Evolutionary conservation across 1,140 invertebrate species (phyloP), one percentile per base, ranked within the genome.

Genomic region (Drosophila suzukii): DNA sequence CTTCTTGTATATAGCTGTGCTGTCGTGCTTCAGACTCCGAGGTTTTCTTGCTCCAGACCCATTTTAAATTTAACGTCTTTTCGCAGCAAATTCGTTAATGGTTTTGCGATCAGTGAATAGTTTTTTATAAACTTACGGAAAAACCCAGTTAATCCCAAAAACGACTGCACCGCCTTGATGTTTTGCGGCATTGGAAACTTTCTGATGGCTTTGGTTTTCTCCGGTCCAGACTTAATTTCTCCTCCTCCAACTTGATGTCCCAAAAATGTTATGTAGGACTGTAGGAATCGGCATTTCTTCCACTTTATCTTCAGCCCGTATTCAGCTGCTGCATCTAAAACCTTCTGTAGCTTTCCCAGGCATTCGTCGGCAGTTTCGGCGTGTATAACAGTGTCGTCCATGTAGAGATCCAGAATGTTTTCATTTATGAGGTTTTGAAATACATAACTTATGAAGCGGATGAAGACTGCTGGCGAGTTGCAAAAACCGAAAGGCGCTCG

Each of bases 1-100:
- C 38, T 39, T 39, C 38, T 39, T 39, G 38, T 39, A 39, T n/a
- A 39, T 39, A 39, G 12, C 4, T 39, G 6, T 39, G 38, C 38
- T 39, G 38, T 39, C 38, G 38, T n/a, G 38, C 38, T 39, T 39
- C 38, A 39, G 38, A n/a, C 13, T 39, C 38, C 38, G 38, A 39
- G 4, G 38, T 39, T 39, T 39, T 39, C 13, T 39, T 39, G 38
- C 13, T 39, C 38, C 38, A 38, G 36, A 38, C 36, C 36, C 38
- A 39, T 39, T 39, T 39, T 39, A 39, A 39, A n/a, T 39, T 39
- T 39, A 39, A 39, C 38, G 38, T 39, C 38, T 39, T 39, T 39
- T n/a, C 38, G 13, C 38, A 39, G 38, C 38, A 39, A 39, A 39
- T n/a, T 39, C 38, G 38, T 39, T 39, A 39, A 6, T 38, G 36